Conservation (phyloP, 1,140 invertebrate species). For the Magallana gigas region DNA sequence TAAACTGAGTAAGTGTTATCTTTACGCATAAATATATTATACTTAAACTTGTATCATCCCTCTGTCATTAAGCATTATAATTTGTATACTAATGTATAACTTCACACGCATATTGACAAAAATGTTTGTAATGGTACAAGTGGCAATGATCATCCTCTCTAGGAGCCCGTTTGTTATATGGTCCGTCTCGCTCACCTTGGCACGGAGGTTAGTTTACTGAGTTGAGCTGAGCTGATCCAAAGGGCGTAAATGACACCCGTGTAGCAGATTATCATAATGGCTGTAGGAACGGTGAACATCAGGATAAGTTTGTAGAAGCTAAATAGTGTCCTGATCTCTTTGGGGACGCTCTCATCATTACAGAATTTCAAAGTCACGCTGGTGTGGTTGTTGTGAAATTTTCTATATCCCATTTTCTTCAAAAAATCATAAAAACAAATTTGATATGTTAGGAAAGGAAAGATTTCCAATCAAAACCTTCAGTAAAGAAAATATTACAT, state of each 20-base stretch:
- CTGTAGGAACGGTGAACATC: slow-evolving; percentile 80
- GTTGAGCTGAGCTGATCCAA: slow-evolving; percentile 81
- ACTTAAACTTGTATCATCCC: no score
- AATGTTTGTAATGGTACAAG: no score
- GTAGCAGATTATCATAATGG: slow-evolving; percentile 82
- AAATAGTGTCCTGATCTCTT: slow-evolving; percentile 71
- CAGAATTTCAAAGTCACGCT: slow-evolving; percentile 78
- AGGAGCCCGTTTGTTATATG: no score
- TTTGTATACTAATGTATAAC: no score
- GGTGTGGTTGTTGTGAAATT: slow-evolving; percentile 77
- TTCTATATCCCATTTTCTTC: slow-evolving; percentile 75
- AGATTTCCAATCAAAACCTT: no score
- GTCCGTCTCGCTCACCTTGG: slow-evolving; percentile 48
- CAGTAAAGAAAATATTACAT: no score
- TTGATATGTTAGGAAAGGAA: no score
- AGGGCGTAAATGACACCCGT: slow-evolving; percentile 81
- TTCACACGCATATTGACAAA: no score
- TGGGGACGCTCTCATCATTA: slow-evolving; percentile 70
- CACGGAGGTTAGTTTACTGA: slow-evolving; percentile 68
- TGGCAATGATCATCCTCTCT: no score
- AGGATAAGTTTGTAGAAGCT: slow-evolving; percentile 80
- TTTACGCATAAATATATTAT: no score
- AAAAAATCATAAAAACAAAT: slow-evolving; percentile 26
- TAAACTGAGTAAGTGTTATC: no score
- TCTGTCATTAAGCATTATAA: no score